phyloP scores from a whole-genome alignment of 2,113 vertebrate genomes.

The Silurus meridionalis region DNA sequence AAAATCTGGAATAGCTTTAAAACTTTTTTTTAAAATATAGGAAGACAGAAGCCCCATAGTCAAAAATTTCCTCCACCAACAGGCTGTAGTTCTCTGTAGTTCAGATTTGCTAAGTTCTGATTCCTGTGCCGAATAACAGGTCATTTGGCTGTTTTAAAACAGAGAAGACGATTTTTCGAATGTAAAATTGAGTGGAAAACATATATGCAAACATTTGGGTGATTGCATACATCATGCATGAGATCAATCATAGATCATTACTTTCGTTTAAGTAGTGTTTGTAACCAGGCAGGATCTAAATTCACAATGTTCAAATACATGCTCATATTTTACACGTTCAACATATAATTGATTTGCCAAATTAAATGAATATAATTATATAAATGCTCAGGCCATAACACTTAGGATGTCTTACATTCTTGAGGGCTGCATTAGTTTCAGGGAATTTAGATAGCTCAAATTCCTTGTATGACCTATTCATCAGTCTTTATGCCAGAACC shows the following conservation, averaged over 20 bases:
- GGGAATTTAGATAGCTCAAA: constrained; percentile 35
- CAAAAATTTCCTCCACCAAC: not conserved
- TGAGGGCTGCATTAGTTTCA: constrained; percentile 32
- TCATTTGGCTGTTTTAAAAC: not conserved
- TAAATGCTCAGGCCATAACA: not conserved
- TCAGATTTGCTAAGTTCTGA: not conserved
- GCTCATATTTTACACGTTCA: not conserved
- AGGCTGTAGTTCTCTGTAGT: not conserved
- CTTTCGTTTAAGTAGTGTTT: not conserved
- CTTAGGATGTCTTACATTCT: not conserved
- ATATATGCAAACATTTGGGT: not conserved
- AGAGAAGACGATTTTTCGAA: not conserved
- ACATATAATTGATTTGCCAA: not conserved
- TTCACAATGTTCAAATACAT: not conserved
- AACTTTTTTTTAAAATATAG: not conserved
- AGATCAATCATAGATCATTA: not conserved
- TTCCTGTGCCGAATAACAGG: not conserved
- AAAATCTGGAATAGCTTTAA: not conserved
- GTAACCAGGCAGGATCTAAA: not conserved
- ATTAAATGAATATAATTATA: not conserved
- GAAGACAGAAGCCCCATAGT: not conserved
- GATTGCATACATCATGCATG: not conserved
- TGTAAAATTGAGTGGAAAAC: not conserved
- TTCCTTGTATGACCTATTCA: constrained; percentile 37
- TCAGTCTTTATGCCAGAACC: constrained; percentile 39